Percentiles rank a stretch among this genome's conserved stretches.
Evolutionary conservation across 2,888 invertebrate genomes (phyloP).

Genomic region (Parnassius mnemosyne): DNA sequence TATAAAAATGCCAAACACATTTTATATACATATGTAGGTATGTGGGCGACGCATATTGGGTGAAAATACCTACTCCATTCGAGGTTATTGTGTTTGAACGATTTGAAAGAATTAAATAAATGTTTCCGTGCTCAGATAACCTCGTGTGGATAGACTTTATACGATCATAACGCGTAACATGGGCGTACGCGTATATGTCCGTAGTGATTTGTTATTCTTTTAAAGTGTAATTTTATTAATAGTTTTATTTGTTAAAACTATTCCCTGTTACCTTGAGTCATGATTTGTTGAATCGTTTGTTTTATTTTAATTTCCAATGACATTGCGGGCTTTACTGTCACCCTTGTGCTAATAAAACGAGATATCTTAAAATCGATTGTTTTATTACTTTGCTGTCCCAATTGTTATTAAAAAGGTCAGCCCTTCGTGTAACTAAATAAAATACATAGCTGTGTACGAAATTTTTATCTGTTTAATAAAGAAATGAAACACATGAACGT

Average conservation of each 20-base stretch:
- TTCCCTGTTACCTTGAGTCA: constrained; percentile 78
- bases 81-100: constrained; percentile 33
- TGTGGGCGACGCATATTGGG: constrained; percentile 54
- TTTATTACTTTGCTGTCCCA: constrained; percentile 43
- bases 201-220: constrained; percentile 60
- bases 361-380: constrained; percentile 70
- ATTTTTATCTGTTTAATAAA: too few species aligned
- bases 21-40: constrained; percentile 44
- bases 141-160: constrained; percentile 40
- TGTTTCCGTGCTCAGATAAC: constrained; percentile 32
- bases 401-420: background rate
- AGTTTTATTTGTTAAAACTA: constrained; percentile 77
- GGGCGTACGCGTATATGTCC: constrained; percentile 35
- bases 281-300: constrained; percentile 79
- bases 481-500: too few species aligned
- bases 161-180: constrained; percentile 25
- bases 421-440: background rate
- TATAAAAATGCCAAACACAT: constrained; percentile 65
- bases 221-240: constrained; percentile 70
- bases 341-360: constrained; percentile 77
- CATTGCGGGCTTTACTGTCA: constrained; percentile 76
- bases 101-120: constrained; percentile 17
- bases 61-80: constrained; percentile 52
- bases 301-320: constrained; percentile 77
- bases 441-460: too few species aligned